Percentiles rank a stretch among this genome's conserved stretches.
Conservation (phyloP, 2,888 invertebrate species). For the Liopterus haemorrhoidalis region DNA sequence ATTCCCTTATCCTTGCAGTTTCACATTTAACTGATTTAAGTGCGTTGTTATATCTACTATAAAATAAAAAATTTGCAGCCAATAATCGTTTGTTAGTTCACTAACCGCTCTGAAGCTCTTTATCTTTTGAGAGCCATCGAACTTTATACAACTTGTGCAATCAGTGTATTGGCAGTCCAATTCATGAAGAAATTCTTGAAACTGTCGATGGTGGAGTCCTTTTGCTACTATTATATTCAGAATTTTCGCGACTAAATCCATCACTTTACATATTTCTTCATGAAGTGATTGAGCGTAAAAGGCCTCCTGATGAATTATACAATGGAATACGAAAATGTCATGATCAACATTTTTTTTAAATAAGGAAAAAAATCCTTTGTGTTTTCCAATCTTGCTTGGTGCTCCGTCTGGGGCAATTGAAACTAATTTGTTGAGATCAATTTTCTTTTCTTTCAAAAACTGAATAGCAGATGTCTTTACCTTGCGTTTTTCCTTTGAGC, state of each 20-base stretch:
- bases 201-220: conserved; percentile 33
- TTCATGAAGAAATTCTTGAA: no score
- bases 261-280: conserved; percentile 31
- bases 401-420: no score
- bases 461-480: no score
- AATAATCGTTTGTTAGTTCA: conserved; percentile 34
- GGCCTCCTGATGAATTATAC: conserved; percentile 34
- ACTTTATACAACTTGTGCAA: conserved; percentile 32
- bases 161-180: no score
- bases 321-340: conserved; percentile 33
- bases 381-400: conserved; percentile 31
- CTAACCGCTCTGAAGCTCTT: conserved; percentile 29
- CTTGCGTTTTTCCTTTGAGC: no score
- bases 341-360: conserved; percentile 32
- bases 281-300: conserved; percentile 34
- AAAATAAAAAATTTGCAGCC: conserved; percentile 36
- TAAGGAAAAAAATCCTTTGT: conserved; percentile 30
- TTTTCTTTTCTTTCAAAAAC: no score
- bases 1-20: no score
- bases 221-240: conserved; percentile 30
- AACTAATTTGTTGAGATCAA: no score
- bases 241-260: conserved; percentile 29
- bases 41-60: no score
- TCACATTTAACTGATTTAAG: no score
- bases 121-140: conserved; percentile 32